Conservation (phyloP, 2,113 vertebrate genomes). For the Artemisiospiza belli region DNA sequence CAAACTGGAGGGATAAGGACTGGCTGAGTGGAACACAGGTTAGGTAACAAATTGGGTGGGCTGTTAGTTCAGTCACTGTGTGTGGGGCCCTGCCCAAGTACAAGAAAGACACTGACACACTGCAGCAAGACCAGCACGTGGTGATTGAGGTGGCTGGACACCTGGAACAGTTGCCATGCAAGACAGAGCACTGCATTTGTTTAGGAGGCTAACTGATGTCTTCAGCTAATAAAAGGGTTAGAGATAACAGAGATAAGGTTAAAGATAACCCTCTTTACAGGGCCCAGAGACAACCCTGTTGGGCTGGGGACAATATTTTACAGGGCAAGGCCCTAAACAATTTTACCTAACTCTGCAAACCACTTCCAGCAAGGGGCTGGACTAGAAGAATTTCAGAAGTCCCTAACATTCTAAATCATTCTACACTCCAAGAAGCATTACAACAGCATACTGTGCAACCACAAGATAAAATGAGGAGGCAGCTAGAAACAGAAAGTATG, state of each 20-base stretch:
- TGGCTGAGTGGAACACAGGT: not conserved
- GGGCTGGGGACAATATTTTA: not conserved
- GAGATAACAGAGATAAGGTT: not conserved
- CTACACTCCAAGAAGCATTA: not conserved
- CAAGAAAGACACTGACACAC: not conserved
- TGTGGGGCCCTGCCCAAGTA: not conserved
- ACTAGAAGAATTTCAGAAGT: not conserved
- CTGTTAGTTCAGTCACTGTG: not conserved
- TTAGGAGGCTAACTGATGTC: not conserved
- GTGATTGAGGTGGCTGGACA: not conserved
- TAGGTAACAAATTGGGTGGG: not conserved
- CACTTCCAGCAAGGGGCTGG: not conserved
- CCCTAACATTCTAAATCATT: not conserved
- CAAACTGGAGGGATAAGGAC: not conserved
- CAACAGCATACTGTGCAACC: not conserved
- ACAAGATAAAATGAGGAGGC: not conserved
- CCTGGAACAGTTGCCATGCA: not conserved
- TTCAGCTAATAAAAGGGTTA: not conserved
- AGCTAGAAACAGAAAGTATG: not conserved
- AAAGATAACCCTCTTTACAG: not conserved
- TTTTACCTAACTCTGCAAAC: not conserved
- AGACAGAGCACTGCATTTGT: not conserved
- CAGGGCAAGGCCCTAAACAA: not conserved
- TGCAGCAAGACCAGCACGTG: not conserved
- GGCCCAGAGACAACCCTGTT: not conserved